Evolutionary conservation across 2,797 vertebrate species (phyloP).

Genomic region (Mormyrops attenuatus): DNA sequence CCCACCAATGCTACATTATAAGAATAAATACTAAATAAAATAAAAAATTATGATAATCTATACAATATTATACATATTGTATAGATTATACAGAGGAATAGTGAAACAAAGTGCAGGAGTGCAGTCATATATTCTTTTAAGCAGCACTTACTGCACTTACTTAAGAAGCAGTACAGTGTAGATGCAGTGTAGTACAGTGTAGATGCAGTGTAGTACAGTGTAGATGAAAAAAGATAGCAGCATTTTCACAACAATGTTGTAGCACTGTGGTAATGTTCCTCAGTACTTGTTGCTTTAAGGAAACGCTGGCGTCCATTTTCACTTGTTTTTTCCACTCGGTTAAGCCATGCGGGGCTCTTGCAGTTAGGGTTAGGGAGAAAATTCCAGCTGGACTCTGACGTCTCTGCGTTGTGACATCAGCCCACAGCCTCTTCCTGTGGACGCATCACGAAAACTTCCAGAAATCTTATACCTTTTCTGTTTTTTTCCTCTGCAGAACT

Average conservation of each 20-base stretch:
- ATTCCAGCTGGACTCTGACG: neutral
- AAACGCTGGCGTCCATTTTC: neutral
- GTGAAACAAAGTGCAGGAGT: constrained; percentile 71
- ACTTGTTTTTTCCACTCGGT: neutral
- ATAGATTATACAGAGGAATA: neutral
- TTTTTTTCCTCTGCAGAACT: constrained; percentile 70
- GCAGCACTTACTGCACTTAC: neutral
- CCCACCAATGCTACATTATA: neutral
- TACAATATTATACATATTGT: neutral
- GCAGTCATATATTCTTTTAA: neutral
- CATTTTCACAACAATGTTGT: neutral
- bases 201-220: neutral
- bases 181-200: too few species aligned
- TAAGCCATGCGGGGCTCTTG: neutral
- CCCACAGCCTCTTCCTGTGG: too few species aligned
- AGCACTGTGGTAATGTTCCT: neutral
- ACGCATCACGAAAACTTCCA: neutral
- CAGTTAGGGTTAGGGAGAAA: neutral
- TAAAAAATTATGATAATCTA: neutral
- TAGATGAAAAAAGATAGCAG: neutral
- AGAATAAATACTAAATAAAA: neutral
- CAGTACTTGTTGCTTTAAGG: neutral
- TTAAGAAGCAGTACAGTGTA: too few species aligned
- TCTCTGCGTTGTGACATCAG: neutral
- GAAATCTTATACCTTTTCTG: neutral